Evolutionary conservation across 2,888 invertebrate species (phyloP).

Genomic region (Rhamphomyia laevipes): DNA sequence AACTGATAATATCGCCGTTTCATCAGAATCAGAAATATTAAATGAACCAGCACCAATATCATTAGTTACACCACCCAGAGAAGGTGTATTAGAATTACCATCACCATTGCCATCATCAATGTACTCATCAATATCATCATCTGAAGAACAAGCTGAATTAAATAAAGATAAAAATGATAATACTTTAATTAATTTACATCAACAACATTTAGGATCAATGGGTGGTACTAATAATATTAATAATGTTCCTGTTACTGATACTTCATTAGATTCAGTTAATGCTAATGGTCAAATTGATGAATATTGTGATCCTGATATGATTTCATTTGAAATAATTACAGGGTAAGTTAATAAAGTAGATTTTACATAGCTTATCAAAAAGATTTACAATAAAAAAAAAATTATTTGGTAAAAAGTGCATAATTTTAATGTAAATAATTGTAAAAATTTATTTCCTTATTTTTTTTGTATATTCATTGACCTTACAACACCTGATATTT

Average conservation of each 20-base stretch:
- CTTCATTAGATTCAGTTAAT: not conserved
- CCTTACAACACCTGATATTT: too few relatives aligned
- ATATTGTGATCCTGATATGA: slow-evolving; percentile 79
- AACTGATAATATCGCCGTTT: not conserved
- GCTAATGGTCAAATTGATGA: slow-evolving; percentile 35
- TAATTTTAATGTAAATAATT: too few relatives aligned
- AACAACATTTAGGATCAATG: slow-evolving; percentile 11
- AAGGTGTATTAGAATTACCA: slow-evolving; percentile 29
- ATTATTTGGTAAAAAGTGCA: too few relatives aligned
- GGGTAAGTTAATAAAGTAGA: slow-evolving; percentile 43
- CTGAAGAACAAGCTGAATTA: slow-evolving; percentile 10
- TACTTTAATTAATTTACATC: not conserved
- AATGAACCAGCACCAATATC: slow-evolving; percentile 10
- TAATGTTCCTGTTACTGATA: too few relatives aligned
- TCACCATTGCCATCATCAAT: slow-evolving; percentile 4
- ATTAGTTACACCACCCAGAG: slow-evolving; percentile 14
- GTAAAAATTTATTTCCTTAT: too few relatives aligned
- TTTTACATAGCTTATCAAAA: too few relatives aligned
- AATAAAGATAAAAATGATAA: not conserved
- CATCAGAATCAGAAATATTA: not conserved
- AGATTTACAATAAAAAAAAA: too few relatives aligned
- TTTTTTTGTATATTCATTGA: too few relatives aligned
- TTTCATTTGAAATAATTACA: slow-evolving; percentile 83
- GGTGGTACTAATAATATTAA: slow-evolving; percentile 17
- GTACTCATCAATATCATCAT: slow-evolving; percentile 8